A percentile compares a stretch with the other conserved stretches of the same genome.
Evolutionary conservation across 2,888 invertebrate species (phyloP).

Genomic region (Melanostoma scalare): DNA sequence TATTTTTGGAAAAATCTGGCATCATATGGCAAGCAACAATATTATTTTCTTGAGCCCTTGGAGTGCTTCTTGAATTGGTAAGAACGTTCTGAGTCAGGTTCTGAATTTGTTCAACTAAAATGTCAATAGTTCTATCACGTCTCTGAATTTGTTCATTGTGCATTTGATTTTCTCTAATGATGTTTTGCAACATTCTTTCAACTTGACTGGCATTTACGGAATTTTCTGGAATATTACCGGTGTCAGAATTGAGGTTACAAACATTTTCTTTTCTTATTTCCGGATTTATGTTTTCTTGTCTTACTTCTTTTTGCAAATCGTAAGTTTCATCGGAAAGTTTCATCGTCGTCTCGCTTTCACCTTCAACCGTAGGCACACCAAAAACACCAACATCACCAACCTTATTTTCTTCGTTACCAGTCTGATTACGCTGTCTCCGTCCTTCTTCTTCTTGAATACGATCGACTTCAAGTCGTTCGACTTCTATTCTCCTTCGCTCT

Average conservation of each 20-base stretch:
- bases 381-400: neutral
- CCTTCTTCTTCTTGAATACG: neutral
- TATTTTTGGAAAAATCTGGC: slow-evolving; percentile 15
- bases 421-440: neutral
- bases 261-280: neutral
- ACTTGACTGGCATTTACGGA: neutral
- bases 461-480: neutral
- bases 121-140: neutral
- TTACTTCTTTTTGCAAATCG: neutral
- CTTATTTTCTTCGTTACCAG: neutral
- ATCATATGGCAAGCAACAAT: slow-evolving; percentile 16
- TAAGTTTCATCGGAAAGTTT: neutral
- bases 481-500: slow-evolving; percentile 2
- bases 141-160: no score
- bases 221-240: neutral
- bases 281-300: neutral
- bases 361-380: neutral
- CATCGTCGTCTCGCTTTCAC: neutral
- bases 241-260: no score
- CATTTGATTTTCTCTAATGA: no score
- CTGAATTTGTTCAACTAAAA: slow-evolving; percentile 2
- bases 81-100: neutral
- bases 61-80: neutral
- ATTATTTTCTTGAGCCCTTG: neutral
- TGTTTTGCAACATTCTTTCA: no score